phyloP scores from a whole-genome alignment of 2,888 invertebrate species.

The Rhodophaea formosa region DNA sequence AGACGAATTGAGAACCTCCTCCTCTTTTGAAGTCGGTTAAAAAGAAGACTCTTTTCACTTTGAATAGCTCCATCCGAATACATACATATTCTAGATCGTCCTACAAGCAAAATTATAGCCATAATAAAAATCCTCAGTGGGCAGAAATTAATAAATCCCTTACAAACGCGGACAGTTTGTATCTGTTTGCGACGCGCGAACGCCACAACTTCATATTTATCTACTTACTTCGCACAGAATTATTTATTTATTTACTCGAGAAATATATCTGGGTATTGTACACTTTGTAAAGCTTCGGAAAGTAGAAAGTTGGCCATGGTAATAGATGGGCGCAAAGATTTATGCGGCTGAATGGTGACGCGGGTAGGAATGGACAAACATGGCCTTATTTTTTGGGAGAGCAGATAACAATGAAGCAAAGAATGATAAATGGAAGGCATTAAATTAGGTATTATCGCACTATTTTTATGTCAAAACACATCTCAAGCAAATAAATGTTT shows the following conservation, averaged over 20 bases:
- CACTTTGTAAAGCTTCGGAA: not conserved
- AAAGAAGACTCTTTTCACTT: too few species aligned
- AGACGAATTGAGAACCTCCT: too few species aligned
- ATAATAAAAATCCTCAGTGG: not conserved
- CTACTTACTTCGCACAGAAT: slow-evolving; percentile 7
- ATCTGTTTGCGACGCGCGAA: slow-evolving; percentile 16
- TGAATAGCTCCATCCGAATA: not conserved
- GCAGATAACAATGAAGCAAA: not conserved
- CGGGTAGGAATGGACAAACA: slow-evolving; percentile 2
- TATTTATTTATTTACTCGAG: slow-evolving; percentile 14
- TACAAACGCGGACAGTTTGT: slow-evolving; percentile 20
- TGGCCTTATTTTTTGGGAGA: slow-evolving; percentile 2
- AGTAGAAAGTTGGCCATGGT: not conserved
- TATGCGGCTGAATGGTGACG: not conserved
- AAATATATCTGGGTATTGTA: slow-evolving; percentile 1
- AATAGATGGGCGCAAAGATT: slow-evolving; percentile 6
- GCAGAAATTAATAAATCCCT: slow-evolving; percentile 18
- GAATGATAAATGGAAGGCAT: not conserved
- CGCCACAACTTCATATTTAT: slow-evolving; percentile 21
- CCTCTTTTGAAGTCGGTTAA: too few species aligned
- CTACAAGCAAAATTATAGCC: slow-evolving; percentile 1
- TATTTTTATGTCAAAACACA: too few species aligned
- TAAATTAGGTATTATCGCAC: too few species aligned
- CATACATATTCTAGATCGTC: not conserved
- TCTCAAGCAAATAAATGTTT: too few species aligned